Evolutionary conservation across 2,797 vertebrate genomes (phyloP).

Genomic region (Triplophysa bombifrons): DNA sequence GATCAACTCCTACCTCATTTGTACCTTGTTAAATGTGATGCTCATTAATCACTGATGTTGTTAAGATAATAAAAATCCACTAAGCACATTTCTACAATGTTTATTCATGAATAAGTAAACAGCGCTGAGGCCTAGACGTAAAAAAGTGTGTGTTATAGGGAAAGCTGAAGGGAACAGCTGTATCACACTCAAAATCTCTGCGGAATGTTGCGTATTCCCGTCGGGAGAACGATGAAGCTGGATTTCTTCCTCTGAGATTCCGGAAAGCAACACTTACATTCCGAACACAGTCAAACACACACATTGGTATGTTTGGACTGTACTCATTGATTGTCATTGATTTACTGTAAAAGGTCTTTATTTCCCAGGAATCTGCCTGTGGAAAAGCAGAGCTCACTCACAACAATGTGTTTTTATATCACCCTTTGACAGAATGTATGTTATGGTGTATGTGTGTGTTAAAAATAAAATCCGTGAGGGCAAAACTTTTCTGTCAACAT

Average conservation of each 20-base stretch:
- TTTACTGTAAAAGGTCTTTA: background rate
- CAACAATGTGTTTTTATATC: background rate
- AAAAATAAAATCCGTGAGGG: no score
- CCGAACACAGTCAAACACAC: conserved; percentile 17
- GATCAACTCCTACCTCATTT: background rate
- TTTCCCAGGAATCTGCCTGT: conserved; percentile 1
- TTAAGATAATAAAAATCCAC: conserved; percentile 14
- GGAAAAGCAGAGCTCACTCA: background rate
- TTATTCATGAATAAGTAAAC: conserved; percentile 33
- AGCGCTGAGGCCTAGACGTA: background rate
- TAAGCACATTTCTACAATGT: conserved; percentile 39
- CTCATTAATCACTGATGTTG: conserved; percentile 32
- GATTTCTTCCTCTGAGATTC: conserved; percentile 29
- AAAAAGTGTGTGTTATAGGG: conserved; percentile 25
- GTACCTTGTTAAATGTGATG: conserved; percentile 27
- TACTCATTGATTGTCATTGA: background rate
- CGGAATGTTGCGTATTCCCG: conserved; percentile 45
- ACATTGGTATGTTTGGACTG: background rate
- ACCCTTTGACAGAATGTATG: no score
- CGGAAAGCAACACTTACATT: conserved; percentile 27
- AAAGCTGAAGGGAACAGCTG: conserved; percentile 51
- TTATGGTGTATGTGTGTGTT: background rate
- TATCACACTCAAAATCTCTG: conserved; percentile 39
- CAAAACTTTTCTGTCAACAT: no score
- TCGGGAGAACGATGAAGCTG: conserved; percentile 5